Base-by-base conservation (phyloP, 2,113 vertebrate genomes). In the Percopsis transmontana region DNA sequence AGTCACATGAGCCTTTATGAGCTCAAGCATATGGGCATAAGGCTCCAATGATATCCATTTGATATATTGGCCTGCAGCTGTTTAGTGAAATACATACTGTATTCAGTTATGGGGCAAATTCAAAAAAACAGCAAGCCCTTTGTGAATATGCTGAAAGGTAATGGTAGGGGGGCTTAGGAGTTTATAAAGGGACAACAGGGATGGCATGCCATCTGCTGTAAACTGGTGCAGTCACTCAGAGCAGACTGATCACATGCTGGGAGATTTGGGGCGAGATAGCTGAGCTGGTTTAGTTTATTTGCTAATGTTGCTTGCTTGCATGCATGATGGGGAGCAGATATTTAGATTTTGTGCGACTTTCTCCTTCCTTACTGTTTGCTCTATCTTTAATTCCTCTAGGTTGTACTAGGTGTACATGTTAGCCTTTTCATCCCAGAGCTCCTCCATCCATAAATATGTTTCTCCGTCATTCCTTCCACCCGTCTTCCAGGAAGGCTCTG, bases 191-290 rank as follows among this genome's bases (percentile, higher is more conserved):
- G 27, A 33, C 27, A 27, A 27, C 67, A 66, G 62, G 19, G 53
- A 56, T 53, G 18, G 27, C 52, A 50, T 47, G 58, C 66, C 76
- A 81, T 73, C 66, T 72, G 76, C 52, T 75, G 44, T 60, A 23
- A 45, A 16, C 40, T n/a, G 62, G 44, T 44, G 41, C 45, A 63
- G 18, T 23, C 6, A 45, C 8, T 33, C 54, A 61, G 42, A 45
- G 19, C 27, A 53, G 57, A 48, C 39, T 52, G 50, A 16, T 70
- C 19, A 23, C 59, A 19, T 71, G 23, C 21, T 19, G 59, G n/a
- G 10, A 9, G 11, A 14, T 19, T 39, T 41, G 45, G 45, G 11
- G 42, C 42, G 11, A 2, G 42, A 45, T 15, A 18, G 45, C 15
- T 7, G 45, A 48, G n/a, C n/a, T 33, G 27, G 27, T 33, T 33